These are phyloP conservation scores for Theonella swinhoei DNA, from an alignment of 37 sponge, comb jelly and placozoan species.

Conservation along the genomic window DNA sequence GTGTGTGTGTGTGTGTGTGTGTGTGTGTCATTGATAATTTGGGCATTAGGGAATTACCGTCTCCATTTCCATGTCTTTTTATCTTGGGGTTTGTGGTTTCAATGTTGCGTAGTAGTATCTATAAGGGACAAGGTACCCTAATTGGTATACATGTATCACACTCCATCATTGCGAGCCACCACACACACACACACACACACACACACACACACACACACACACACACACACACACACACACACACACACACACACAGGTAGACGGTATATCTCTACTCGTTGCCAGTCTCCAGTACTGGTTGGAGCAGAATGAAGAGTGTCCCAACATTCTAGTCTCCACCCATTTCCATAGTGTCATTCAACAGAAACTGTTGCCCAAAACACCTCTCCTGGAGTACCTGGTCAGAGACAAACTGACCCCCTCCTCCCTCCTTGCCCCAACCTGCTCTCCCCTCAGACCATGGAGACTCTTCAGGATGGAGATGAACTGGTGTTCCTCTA, in stretches of 20 bases:
- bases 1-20: neutral
- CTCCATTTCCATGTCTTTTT: no score
- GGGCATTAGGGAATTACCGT: no score
- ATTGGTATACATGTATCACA: no score
- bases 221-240: constrained; percentile 25
- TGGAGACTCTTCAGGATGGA: constrained; percentile 76
- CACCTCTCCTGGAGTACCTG: constrained; percentile 78
- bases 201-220: constrained; percentile 1
- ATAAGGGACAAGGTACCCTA: no score
- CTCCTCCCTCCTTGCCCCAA: neutral
- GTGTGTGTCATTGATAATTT: neutral
- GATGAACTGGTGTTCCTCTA: constrained; percentile 93
- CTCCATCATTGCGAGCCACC: neutral
- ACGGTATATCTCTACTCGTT: constrained; percentile 86
- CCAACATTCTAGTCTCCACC: constrained; percentile 90
- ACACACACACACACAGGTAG: constrained; percentile 58
- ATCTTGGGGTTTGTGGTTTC: no score
- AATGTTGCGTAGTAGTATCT: no score
- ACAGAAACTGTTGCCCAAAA: constrained; percentile 78
- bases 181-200: constrained; percentile 18
- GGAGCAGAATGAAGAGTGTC: constrained; percentile 61
- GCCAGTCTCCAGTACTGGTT: constrained; percentile 86
- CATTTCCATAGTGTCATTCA: constrained; percentile 92
- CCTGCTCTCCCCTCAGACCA: constrained; percentile 52
- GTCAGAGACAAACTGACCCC: constrained; percentile 25